These are phyloP conservation scores for Octomys mimax DNA, from an alignment of 2,797 vertebrate species.

Conservation along the genomic window DNA sequence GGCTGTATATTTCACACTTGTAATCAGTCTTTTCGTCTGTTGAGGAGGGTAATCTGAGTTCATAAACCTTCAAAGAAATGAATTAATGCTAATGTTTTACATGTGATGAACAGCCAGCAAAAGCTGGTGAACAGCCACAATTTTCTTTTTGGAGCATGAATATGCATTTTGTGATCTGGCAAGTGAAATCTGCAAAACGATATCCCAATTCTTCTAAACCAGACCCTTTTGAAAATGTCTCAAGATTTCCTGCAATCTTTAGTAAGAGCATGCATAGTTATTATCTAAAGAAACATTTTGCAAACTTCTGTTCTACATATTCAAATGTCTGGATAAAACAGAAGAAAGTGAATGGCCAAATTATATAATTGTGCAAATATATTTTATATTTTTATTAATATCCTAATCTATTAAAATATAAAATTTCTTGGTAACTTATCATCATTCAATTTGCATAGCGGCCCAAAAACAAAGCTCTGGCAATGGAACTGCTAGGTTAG, in stretches of 20 bases:
- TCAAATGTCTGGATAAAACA: constrained; percentile 23
- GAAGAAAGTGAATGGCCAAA: background rate
- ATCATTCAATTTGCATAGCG: background rate
- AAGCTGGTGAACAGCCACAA: background rate
- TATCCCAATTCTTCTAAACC: background rate
- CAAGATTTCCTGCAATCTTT: background rate
- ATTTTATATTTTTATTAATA: constrained; percentile 4
- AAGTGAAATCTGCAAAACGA: background rate
- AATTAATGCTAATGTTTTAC: background rate
- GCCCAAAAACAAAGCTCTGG: background rate
- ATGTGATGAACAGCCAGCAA: background rate
- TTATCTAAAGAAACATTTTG: background rate
- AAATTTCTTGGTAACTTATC: background rate
- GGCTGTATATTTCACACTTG: background rate
- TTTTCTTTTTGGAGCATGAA: constrained; percentile 8
- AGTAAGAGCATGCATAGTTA: background rate
- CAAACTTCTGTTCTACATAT: constrained; percentile 1
- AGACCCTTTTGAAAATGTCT: background rate
- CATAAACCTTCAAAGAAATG: background rate
- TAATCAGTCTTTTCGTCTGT: background rate
- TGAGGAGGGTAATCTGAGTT: background rate
- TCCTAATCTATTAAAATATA: background rate
- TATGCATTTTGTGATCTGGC: background rate
- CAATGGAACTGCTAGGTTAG: background rate
- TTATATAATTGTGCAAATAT: background rate